Base-by-base conservation (phyloP, 2,113 vertebrate genomes). In the Micronycteris hirsuta region DNA sequence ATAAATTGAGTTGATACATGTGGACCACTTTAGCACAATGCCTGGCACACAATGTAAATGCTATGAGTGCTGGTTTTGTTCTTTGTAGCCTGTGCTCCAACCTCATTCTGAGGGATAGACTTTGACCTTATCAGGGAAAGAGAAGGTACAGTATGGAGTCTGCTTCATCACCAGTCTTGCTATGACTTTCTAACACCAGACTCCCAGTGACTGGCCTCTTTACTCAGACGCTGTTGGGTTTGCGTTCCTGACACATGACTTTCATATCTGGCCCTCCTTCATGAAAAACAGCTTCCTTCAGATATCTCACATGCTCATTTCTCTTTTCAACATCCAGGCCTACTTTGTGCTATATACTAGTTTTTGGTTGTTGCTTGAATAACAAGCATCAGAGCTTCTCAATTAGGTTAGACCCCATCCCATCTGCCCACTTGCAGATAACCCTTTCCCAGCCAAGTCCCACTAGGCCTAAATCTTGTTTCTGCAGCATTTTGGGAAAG, bases 401-500 rank as follows among this genome's bases (percentile, higher is more conserved):
- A 92, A 38, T 54, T 89, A 77, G 58, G 31, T 22, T 36, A 74
- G 41, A 92, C 9, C 56, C 56, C 56, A 58, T 89, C 22, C 36
- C 28, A 54, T 41, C 43, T 76, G 11, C 56, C 43, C 11, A 38
- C 11, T 87, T 95, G 86, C 33, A 65, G 52, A 22, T 90, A 74
- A 89, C 41, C 38, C 26, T 97, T 89, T 26, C 31, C 28, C 28
- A 58, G 12, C n/a, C 12, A 36, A 3, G 41, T 76, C 31, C 89
- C n/a, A 76, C 19, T 8, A 36, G 84, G 89, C 31, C 4, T 15
- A 43, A 93, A 82, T 89, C 31, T 95, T 86, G 68, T 38, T 96
- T 92, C 41, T 67, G 54, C 93, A 80, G 24, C 56, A 73, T 92
- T 96, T 93, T 45, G 73, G 52, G 76, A 89, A 91, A 96, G 56